Base-by-base conservation (phyloP, 2,797 vertebrate species). In the Rousettus madagascariensis region DNA sequence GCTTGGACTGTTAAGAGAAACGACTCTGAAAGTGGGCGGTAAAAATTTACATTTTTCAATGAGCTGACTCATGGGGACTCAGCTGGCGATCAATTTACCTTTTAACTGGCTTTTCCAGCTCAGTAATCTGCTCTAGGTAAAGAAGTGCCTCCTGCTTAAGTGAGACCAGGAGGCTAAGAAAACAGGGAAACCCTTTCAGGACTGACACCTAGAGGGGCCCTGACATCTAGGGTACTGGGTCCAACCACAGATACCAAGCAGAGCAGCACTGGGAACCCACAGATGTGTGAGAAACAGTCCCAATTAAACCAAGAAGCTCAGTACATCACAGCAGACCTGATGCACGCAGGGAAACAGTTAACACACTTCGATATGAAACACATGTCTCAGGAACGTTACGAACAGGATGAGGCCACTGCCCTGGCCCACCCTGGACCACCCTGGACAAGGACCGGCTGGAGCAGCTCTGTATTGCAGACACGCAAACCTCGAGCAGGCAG, bases 51-150 rank as follows among this genome's bases (percentile, higher is more conserved):
- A 86, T 46, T 36, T 83, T 80, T 88, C 82, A 36, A 16, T 55
- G 16, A 30, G 22, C 36, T 41, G 65, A 43, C 65, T 75, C 82
- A 86, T 57, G 1, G 5, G 61, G 71, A 61, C 85, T 91, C 90
- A 38, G 75, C 11, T 92, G 90, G 90, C 85, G 75, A 94, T 77
- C 65, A 75, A 87, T 95, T 86, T 86, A 86, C 43, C 84, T 85
- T 95, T 72, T 63, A 78, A 90, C n/a, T 68, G 55, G 57, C 85
- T 90, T 93, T 85, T 85, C 57, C 63, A 74, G 74, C 68, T 95
- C 87, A 51, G 15, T 61, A 78, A 69, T 61, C 72, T 24, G 75
- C 30, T 91, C 84, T 65, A 13, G 19, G 30, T 36, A 61, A 66
- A 93, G 38, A 63, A 63, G 80, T 8, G 38, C 57, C 68, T 94